Base-by-base conservation (phyloP, 2,888 invertebrate genomes). In the Catocala fraxini region DNA sequence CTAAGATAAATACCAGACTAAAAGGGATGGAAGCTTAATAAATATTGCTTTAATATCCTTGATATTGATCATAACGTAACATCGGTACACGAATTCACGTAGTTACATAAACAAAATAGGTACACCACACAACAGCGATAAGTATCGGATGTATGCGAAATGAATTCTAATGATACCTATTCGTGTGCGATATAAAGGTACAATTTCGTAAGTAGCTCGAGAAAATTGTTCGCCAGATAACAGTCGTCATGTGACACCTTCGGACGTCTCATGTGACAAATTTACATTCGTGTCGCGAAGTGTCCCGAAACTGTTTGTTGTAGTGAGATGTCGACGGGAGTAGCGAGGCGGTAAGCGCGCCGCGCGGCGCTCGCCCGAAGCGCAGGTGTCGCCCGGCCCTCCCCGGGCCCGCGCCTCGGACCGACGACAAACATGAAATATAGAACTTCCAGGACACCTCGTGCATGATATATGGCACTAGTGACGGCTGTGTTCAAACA, bases 391-490 rank as follows among this genome's bases (percentile, higher is more conserved):
- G 68, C 60, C 64, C 65, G 73, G 33, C 63, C 67, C 73, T 71
- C 65, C 74, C 76, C 56, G 63, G 70, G 52, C 70, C 68, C 70
- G 76, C 81, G 79, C 80, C 76, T 70, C 74, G 77, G 82, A 79
- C 81, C 77, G 77, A 72, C 82, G 80, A 81, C 84, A 79, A 82
- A 85, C 83, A 85, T 89, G 86, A 88, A 87, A 89, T 87, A 89
- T 89, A 86, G 79, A 86, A 85, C 81, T 83, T 78, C 71, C 85
- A 81, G 79, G 79, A 85, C 81, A 79, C 78, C 79, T 79, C 82
- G 73, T 85, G 84, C 84, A 88, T 89, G 87, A 90, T 89, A 89
- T 88, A 89, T 89, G 80, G 85, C 81, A 66, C 75, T 68, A 74
- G 81, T 82, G 83, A 82, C 85, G 78, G 79, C 80, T 76, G 67